Percentiles rank a stretch among this genome's conserved stretches.
phyloP scores from a whole-genome alignment of 2,888 invertebrate genomes.

The Portevinia maculata region DNA sequence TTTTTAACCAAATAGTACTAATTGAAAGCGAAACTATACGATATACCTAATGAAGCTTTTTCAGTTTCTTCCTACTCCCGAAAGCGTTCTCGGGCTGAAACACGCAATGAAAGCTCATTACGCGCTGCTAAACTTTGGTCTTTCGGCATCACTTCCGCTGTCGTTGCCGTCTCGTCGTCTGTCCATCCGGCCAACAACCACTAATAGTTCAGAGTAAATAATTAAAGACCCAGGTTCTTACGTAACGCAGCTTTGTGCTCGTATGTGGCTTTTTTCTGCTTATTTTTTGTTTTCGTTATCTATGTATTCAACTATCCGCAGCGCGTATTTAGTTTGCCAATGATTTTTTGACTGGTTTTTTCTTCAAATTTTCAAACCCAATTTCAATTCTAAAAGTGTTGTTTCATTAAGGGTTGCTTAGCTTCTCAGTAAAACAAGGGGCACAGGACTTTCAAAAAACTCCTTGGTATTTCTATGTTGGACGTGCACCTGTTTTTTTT shows the following conservation, averaged over 20 bases:
- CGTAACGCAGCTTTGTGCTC: constrained; percentile 38
- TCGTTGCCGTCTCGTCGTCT: constrained; percentile 7
- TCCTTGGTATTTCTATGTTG: constrained; percentile 7
- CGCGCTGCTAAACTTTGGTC: constrained; percentile 35
- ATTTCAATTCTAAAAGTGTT: constrained; percentile 2
- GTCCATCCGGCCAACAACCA: constrained; percentile 5
- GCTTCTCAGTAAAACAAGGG: neutral
- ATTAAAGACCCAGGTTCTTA: constrained; percentile 47
- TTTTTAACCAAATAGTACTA: constrained; percentile 45
- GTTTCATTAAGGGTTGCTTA: neutral
- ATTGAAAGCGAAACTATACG: constrained; percentile 20
- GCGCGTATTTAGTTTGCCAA: constrained; percentile 21
- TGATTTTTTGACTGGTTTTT: constrained; percentile 23
- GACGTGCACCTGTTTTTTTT: constrained; percentile 34
- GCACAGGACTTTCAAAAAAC: constrained; percentile 23
- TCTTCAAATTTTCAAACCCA: neutral
- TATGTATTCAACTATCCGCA: constrained; percentile 10
- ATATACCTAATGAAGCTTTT: constrained; percentile 52
- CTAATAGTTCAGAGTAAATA: constrained; percentile 29
- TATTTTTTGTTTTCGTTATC: constrained; percentile 28
- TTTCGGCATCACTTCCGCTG: constrained; percentile 17
- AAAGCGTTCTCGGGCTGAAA: constrained; percentile 40
- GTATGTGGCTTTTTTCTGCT: constrained; percentile 1
- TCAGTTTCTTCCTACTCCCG: constrained; percentile 24
- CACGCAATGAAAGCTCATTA: constrained; percentile 37